Percentiles rank a stretch among this genome's conserved stretches.
phyloP scores from a whole-genome alignment of 1,140 invertebrate species.

The Drosophila orena region DNA sequence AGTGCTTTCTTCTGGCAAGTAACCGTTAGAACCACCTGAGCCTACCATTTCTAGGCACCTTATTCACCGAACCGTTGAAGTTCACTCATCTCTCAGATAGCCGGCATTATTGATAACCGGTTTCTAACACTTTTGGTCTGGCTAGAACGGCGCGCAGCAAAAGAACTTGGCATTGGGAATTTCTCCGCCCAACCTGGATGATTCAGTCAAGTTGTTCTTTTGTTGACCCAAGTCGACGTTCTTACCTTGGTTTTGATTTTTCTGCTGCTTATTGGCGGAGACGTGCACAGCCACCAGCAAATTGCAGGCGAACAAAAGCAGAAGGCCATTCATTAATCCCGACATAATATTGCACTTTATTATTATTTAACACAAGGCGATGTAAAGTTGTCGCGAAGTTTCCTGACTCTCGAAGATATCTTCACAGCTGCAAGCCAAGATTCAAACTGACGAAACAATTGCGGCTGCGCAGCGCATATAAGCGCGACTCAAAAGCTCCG shows the following conservation, averaged over 20 bases:
- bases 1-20: neutral
- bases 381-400: constrained; percentile 7
- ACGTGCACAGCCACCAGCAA: constrained; percentile 39
- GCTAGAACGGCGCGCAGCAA: constrained; percentile 44
- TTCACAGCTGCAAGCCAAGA: constrained; percentile 54
- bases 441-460: constrained; percentile 58
- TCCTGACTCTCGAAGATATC: constrained; percentile 35
- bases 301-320: constrained; percentile 58
- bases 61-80: constrained; percentile 64
- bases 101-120: constrained; percentile 50
- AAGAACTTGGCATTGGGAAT: constrained; percentile 41
- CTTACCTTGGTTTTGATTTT: constrained; percentile 68
- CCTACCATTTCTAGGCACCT: constrained; percentile 24
- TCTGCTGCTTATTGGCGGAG: constrained; percentile 57
- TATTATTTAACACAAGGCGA: constrained; percentile 36
- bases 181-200: constrained; percentile 43
- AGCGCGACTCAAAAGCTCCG: constrained; percentile 39
- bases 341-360: constrained; percentile 59
- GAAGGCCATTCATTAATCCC: constrained; percentile 41
- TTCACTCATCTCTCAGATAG: constrained; percentile 34
- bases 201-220: constrained; percentile 24
- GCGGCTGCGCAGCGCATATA: constrained; percentile 67
- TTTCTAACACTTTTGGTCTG: constrained; percentile 65
- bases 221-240: constrained; percentile 9
- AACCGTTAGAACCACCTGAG: constrained; percentile 20